Base-by-base conservation (phyloP, 2,113 vertebrate species). In the Malurus elegans region DNA sequence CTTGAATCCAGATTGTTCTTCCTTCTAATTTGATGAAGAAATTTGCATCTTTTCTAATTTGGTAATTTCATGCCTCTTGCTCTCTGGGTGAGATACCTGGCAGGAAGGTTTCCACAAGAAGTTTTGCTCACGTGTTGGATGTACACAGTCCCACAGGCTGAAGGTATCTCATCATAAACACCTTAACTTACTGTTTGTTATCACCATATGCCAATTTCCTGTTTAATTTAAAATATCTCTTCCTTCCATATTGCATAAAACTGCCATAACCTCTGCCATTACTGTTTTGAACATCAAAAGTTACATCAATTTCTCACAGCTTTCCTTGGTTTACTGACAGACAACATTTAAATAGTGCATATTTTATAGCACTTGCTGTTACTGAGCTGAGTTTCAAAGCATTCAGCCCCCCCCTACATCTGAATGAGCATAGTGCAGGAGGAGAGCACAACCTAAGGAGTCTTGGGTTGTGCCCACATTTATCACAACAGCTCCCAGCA, bases 151-250 rank as follows among this genome's bases (percentile, higher is more conserved):
- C 64, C 21, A 45, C 5, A 71, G 18, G 40, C 36, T 61, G 65
- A 94, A 87, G 34, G 56, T 42, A 87, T 57, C 61, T 82, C 10
- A 64, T 54, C 15, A 79, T 32, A 84, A 96, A 93, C 21, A 53
- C 29, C n/a, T n/a, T 65, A 56, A 47, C 18, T 73, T 60, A 62
- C 38, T 88, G 15, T 9, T 56, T 83, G 71, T 34, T 88, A 65
- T 87, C 31, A 40, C 19, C 93, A 29, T 70, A 78, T 56, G 66
- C 42, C 70, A 66, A 86, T 65, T 86, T 95, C 54, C 81, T 80
- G 79, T 93, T 97, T 95, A 97, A 95, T 86, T 64, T 53, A 64
- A 84, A 85, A 71, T 70, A 73, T 62, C 82, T 92, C 91, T 94
- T 92, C 81, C 51, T 96, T 89, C 40, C 44, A 84, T 86, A 29